Conservation (phyloP, 2,797 vertebrate genomes). For the Scolopax bukidnonensis region DNA sequence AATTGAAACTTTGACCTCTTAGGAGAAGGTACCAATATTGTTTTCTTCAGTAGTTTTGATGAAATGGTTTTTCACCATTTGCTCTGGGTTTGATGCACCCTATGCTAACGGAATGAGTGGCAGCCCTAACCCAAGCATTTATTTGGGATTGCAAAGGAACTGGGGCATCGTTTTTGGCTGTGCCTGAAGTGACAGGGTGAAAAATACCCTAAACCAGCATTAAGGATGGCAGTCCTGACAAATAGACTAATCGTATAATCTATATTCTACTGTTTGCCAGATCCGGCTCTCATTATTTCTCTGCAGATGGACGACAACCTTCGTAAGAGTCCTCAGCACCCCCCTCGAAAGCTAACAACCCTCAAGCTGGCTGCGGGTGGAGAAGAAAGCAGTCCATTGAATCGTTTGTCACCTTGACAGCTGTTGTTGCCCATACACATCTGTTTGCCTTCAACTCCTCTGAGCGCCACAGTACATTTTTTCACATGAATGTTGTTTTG, state of each 20-base stretch:
- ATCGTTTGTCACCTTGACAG: conserved; percentile 76
- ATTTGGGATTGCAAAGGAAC: neutral
- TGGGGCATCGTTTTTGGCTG: neutral
- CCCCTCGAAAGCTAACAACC: conserved; percentile 84
- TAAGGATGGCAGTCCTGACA: neutral
- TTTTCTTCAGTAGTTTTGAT: neutral
- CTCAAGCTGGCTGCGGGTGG: conserved; percentile 82
- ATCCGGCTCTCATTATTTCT: conserved; percentile 65
- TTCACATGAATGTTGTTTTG: conserved; percentile 3
- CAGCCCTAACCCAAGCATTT: neutral
- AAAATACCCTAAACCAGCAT: neutral
- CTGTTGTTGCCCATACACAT: neutral
- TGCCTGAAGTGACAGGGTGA: neutral
- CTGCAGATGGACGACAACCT: conserved; percentile 97
- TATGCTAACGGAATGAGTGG: neutral
- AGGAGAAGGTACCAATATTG: neutral
- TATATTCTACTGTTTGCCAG: conserved; percentile 52
- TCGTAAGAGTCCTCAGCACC: conserved; percentile 95
- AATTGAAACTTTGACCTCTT: neutral
- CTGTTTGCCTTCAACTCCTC: conserved; percentile 24
- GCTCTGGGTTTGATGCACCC: neutral
- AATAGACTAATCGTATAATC: neutral
- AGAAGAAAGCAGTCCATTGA: conserved; percentile 78
- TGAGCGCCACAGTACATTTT: conserved; percentile 4
- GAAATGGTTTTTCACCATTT: neutral